Evolutionary conservation across 92 coral and sea anemone genomes (phyloP), one percentile per base, ranked within the genome.

Genomic region (Epizoanthus illoricatus): DNA sequence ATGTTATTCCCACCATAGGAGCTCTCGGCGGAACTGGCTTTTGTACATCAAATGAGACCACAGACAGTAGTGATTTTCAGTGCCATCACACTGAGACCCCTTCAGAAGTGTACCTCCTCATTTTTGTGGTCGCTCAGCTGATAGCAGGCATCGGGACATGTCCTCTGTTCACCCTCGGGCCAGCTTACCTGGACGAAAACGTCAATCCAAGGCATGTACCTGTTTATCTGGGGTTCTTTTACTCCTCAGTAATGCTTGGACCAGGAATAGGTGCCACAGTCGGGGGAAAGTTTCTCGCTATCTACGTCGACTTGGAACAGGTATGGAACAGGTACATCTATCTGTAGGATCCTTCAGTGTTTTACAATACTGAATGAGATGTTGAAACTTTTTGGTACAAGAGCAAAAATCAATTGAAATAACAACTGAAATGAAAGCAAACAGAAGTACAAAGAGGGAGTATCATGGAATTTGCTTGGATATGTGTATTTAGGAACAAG

Each of bases 171-270:
- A 83, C 95, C 1, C 85, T 91, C 15, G 89, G 90, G 2, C 92
- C 95, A 41, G 90, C 95, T 24, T 91, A 89, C 85, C 75, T 91
- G n/a, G 95, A 91, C 65, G 95, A 91, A 55, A 91, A 91, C 39
- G 95, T 89, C 55, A 61, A 75, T 15, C 92, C 95, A 9, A 89
- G 89, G 23, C 69, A 86, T 41, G 76, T 90, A 58, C 84, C 92
- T 1, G 28, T 91, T 7, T 91, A 91, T 45, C 42, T 91, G 73
- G 95, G 95, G 0, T 54, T 87, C 67, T 89, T 90, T 62, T 83
- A 85, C 42, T 84, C 85, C 18, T 83, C 85, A 3, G 56, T 79
- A 16, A 59, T 86, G 79, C 86, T 91, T 16, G 95, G 95, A 47
- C 95, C 95, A 47, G 95, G 91, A 4, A 13, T 91, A 28, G 95